A percentile compares a stretch with the other conserved stretches of the same genome.
Conservation (phyloP, 1,140 invertebrate species). For the Dolichoris vasculosae region DNA sequence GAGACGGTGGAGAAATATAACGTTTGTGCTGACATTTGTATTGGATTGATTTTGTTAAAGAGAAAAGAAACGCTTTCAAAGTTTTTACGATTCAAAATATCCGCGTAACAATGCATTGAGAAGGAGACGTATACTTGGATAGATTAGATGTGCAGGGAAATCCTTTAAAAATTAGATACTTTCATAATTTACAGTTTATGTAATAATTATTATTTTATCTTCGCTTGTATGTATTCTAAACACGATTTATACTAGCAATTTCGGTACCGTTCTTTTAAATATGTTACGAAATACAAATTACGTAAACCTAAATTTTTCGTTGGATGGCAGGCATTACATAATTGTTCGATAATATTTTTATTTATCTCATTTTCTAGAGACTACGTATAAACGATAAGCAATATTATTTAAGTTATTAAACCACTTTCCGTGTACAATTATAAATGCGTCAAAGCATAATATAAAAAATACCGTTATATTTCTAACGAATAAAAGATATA, state of each 20-base stretch:
- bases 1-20: neutral
- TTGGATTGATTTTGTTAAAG: neutral
- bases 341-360: too few relatives aligned
- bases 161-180: neutral
- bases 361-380: too few relatives aligned
- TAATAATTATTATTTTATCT: neutral
- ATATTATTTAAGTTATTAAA: too few relatives aligned
- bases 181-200: neutral
- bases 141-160: neutral
- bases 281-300: neutral
- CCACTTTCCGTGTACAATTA: too few relatives aligned
- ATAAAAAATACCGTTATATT: too few relatives aligned
- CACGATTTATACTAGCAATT: neutral
- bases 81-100: constrained; percentile 37
- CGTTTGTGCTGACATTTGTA: neutral
- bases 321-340: too few relatives aligned
- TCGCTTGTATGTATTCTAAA: neutral
- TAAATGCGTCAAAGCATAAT: too few relatives aligned
- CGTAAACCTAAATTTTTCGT: neutral
- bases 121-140: constrained; percentile 14
- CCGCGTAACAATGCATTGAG: constrained; percentile 5
- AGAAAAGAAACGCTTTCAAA: constrained; percentile 4
- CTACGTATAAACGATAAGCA: too few relatives aligned
- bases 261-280: too few relatives aligned
- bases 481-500: too few relatives aligned